Conservation (phyloP, 1,140 invertebrate species). For the Bactericera cockerelli region DNA sequence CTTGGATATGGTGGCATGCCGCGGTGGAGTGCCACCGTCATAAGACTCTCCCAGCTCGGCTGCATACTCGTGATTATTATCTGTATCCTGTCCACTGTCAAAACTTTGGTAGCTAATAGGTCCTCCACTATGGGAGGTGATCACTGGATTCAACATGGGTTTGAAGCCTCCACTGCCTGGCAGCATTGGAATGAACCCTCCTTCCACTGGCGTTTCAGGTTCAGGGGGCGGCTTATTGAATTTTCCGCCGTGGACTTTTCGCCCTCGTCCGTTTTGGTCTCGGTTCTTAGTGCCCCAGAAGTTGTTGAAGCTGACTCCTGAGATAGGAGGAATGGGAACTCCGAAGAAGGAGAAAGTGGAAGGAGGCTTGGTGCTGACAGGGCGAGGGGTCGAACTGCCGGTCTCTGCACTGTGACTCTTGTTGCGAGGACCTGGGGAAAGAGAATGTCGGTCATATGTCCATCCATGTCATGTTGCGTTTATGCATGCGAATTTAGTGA, state of each 20-base stretch:
- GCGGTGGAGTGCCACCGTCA: slow-evolving; percentile 5
- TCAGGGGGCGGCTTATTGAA: slow-evolving; percentile 16
- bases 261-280: slow-evolving; percentile 35
- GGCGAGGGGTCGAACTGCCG: not conserved
- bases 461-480: no score
- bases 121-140: not conserved
- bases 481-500: no score
- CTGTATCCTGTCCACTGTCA: not conserved
- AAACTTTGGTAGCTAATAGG: not conserved
- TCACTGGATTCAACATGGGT: slow-evolving; percentile 41
- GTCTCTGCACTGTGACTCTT: not conserved
- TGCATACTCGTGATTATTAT: not conserved
- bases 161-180: slow-evolving; percentile 51
- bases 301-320: slow-evolving; percentile 41
- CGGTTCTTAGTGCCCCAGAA: slow-evolving; percentile 34
- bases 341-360: slow-evolving; percentile 66
- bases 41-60: not conserved
- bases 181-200: slow-evolving; percentile 50
- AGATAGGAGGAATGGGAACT: slow-evolving; percentile 49
- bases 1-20: slow-evolving; percentile 15
- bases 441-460: no score
- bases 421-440: not conserved
- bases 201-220: slow-evolving; percentile 14
- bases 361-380: slow-evolving; percentile 22
- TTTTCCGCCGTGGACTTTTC: slow-evolving; percentile 15